Percentiles rank a stretch among this genome's conserved stretches.
Conservation (phyloP, 2,113 vertebrate species). For the Microtus montanus region DNA sequence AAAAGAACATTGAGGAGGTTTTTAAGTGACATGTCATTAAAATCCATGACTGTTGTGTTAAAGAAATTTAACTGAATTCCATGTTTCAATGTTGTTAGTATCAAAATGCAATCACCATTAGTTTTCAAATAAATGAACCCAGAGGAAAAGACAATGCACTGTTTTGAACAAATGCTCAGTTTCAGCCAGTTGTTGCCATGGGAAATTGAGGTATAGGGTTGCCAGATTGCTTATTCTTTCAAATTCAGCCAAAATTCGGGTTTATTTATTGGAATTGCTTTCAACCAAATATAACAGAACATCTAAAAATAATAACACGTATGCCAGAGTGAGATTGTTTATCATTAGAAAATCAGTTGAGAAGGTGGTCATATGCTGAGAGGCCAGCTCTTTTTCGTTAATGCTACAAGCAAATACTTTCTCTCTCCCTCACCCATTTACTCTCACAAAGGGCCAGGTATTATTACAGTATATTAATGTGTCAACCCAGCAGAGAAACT, state of each 20-base stretch:
- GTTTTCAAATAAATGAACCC: slow-evolving; percentile 45
- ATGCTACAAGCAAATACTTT: not conserved
- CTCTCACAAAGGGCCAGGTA: not conserved
- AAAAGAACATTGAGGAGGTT: not conserved
- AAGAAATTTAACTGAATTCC: slow-evolving; percentile 1
- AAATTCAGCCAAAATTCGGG: slow-evolving; percentile 54
- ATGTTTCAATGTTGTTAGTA: not conserved
- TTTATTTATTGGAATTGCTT: slow-evolving; percentile 56
- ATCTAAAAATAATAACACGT: slow-evolving; percentile 47
- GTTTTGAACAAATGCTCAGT: slow-evolving; percentile 36
- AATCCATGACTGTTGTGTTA: not conserved
- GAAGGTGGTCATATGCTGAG: not conserved
- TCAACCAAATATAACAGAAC: slow-evolving; percentile 58
- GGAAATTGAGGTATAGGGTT: slow-evolving; percentile 44
- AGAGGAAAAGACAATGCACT: slow-evolving; percentile 42
- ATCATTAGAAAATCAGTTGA: slow-evolving; percentile 12
- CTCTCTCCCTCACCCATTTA: not conserved
- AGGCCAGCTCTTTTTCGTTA: not conserved
- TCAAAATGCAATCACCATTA: slow-evolving; percentile 42
- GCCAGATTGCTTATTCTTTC: slow-evolving; percentile 56
- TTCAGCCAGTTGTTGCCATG: slow-evolving; percentile 53
- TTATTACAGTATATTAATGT: not conserved
- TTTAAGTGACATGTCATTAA: not conserved
- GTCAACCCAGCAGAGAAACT: not conserved
- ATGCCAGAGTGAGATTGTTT: slow-evolving; percentile 21